phyloP scores from a whole-genome alignment of 2,797 vertebrate genomes.

The Scarus forsteni region DNA sequence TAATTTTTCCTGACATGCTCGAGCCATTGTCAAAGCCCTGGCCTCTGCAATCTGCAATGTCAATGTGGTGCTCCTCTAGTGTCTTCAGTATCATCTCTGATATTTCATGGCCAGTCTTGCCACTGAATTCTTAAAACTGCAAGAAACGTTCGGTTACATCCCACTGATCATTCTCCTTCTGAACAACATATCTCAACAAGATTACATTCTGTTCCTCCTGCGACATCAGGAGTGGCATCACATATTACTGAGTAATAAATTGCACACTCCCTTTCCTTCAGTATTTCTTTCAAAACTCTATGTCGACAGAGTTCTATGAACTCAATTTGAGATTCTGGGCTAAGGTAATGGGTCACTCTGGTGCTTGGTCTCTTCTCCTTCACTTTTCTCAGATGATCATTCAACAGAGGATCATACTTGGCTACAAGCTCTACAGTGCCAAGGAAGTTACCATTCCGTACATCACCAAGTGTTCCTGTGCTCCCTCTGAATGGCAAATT shows the following conservation, averaged over 20 bases:
- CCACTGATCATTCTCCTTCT: too few species aligned
- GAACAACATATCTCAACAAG: too few species aligned
- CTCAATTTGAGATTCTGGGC: too few species aligned
- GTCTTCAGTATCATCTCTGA: constrained; percentile 13
- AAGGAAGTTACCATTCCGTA: constrained; percentile 41
- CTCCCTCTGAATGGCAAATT: constrained; percentile 34
- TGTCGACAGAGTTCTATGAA: not conserved
- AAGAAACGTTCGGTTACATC: not conserved
- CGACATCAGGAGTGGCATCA: constrained; percentile 3
- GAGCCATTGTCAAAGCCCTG: not conserved
- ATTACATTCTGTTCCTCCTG: constrained; percentile 41
- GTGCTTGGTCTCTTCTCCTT: too few species aligned
- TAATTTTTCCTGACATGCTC: not conserved
- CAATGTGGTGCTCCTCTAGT: not conserved
- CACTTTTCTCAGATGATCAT: not conserved
- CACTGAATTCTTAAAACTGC: not conserved
- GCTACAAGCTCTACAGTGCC: constrained; percentile 22
- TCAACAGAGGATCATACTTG: constrained; percentile 13
- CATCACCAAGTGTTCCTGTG: constrained; percentile 19
- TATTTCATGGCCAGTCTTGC: not conserved
- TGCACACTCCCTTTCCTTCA: not conserved
- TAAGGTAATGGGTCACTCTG: too few species aligned
- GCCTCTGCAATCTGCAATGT: not conserved
- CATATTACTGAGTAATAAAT: too few species aligned
- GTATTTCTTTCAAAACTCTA: not conserved